These are phyloP conservation scores for Nannoperca australis DNA, from an alignment of 2,797 vertebrate species.

Conservation along the genomic window DNA sequence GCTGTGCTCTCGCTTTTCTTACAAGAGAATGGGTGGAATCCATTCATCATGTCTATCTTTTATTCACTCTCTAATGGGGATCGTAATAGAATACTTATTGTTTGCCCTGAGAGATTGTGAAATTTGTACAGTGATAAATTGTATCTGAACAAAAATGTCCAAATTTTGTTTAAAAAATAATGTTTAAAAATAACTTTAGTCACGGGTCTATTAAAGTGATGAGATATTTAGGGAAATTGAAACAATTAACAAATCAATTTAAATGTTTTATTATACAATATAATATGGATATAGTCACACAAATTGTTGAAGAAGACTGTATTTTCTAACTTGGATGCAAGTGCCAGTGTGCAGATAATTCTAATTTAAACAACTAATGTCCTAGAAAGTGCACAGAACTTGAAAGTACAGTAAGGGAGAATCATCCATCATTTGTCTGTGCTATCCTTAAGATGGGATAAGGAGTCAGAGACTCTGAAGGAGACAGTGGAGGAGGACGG, in stretches of 20 bases:
- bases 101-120: constrained; percentile 69
- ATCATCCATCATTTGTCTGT: constrained; percentile 70
- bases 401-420: constrained; percentile 73
- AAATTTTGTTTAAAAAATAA: constrained; percentile 49
- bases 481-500: constrained; percentile 65
- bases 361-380: constrained; percentile 41
- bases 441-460: constrained; percentile 72
- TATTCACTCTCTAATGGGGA: constrained; percentile 70
- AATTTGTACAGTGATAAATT: constrained; percentile 62
- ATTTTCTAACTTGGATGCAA: constrained; percentile 21
- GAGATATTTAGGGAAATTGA: constrained; percentile 36
- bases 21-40: constrained; percentile 56
- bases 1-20: constrained; percentile 56
- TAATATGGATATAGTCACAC: constrained; percentile 15
- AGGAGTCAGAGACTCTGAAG: constrained; percentile 66
- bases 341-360: constrained; percentile 31
- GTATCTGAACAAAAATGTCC: constrained; percentile 42
- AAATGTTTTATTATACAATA: constrained; percentile 15
- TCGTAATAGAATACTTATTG: constrained; percentile 60
- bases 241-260: constrained; percentile 39
- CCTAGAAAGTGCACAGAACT: constrained; percentile 55
- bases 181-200: constrained; percentile 23
- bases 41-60: constrained; percentile 66
- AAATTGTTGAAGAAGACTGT: constrained; percentile 3
- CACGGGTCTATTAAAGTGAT: constrained; percentile 10